Percentiles rank a stretch among this genome's conserved stretches.
Conservation (phyloP, 2,113 vertebrate genomes). For the Ornithorhynchus anatinus region DNA sequence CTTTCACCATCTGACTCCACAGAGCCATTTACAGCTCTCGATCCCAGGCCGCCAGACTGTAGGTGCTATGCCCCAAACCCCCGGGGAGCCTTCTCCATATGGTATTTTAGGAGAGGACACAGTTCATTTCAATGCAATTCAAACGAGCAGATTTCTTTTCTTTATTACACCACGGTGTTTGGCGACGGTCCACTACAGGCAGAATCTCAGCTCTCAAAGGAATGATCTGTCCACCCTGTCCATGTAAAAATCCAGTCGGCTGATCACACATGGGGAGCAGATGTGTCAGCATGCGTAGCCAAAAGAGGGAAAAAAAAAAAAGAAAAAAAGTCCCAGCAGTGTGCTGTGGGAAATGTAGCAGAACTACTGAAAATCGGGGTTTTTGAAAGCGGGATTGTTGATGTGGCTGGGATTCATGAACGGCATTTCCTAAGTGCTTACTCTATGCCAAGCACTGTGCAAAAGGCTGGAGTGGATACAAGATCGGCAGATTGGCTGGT, state of each 20-base stretch:
- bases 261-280: conserved; percentile 82
- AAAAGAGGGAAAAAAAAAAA: no score
- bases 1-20: conserved; percentile 52
- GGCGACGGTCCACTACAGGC: conserved; percentile 75
- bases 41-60: conserved; percentile 66
- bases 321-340: conserved; percentile 73
- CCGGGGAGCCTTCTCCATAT: conserved; percentile 72
- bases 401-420: conserved; percentile 65
- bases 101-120: conserved; percentile 80
- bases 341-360: conserved; percentile 73
- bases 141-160: conserved; percentile 74
- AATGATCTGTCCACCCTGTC: conserved; percentile 78
- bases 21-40: conserved; percentile 68
- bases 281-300: conserved; percentile 76
- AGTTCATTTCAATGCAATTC: conserved; percentile 79
- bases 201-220: conserved; percentile 75
- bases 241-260: conserved; percentile 74
- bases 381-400: conserved; percentile 67
- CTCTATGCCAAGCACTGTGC: no score
- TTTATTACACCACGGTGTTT: conserved; percentile 76
- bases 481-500: no score
- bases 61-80: conserved; percentile 70
- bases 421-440: no score
- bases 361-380: conserved; percentile 75
- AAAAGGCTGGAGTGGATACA: no score